phyloP scores from a whole-genome alignment of 2,797 vertebrate species.

The Momotus momota region DNA sequence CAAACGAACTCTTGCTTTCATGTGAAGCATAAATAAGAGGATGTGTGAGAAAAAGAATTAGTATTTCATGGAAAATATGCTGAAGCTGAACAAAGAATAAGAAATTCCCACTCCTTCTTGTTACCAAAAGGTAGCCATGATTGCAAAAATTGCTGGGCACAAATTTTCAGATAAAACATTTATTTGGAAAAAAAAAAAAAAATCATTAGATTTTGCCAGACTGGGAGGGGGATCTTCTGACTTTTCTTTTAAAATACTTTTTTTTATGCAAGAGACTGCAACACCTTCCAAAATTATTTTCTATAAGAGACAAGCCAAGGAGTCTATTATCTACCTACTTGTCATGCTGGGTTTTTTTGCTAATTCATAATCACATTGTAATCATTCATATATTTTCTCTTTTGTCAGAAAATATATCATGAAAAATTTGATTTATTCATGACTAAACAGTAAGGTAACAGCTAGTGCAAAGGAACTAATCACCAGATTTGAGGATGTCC shows the following conservation, averaged over 20 bases:
- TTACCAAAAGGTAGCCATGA: neutral
- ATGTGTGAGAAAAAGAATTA: neutral
- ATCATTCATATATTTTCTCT: neutral
- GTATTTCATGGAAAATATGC: neutral
- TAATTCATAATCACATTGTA: neutral
- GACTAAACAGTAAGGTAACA: neutral
- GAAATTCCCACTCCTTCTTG: neutral
- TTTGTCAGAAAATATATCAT: neutral
- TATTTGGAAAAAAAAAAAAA: neutral
- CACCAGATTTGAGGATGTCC: neutral
- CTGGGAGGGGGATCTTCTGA: accelerated
- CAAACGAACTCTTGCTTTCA: neutral
- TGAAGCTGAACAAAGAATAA: neutral
- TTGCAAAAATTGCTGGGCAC: neutral
- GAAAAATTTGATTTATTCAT: neutral
- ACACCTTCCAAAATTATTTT: neutral
- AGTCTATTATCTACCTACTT: neutral
- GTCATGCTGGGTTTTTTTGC: neutral
- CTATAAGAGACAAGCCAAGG: neutral
- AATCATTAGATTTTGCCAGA: neutral
- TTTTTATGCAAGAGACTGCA: neutral
- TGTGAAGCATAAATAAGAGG: neutral
- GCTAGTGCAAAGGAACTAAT: neutral
- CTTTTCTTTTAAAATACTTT: neutral
- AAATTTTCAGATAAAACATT: neutral